phyloP scores from a whole-genome alignment of 2,888 invertebrate genomes.

The Melanophora roralis region DNA sequence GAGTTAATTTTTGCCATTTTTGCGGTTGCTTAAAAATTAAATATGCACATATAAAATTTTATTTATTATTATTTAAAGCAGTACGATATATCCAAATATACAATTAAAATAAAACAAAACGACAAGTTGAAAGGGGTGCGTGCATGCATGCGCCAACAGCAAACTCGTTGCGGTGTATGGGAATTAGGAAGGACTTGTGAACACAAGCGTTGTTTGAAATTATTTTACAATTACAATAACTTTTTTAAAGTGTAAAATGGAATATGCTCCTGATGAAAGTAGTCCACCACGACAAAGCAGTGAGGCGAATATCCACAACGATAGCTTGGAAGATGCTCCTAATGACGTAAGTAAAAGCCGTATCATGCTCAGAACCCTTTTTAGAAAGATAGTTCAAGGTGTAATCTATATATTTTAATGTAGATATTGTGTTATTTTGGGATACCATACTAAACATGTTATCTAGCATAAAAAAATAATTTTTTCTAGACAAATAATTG shows the following conservation, averaged over 20 bases:
- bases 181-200: conserved; percentile 53
- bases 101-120: neutral
- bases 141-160: conserved; percentile 43
- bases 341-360: conserved; percentile 61
- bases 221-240: conserved; percentile 20
- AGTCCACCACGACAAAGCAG: conserved; percentile 47
- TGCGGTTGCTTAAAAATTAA: conserved; percentile 1
- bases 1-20: conserved; percentile 58
- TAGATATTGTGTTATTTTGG: too few species aligned
- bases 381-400: too few species aligned
- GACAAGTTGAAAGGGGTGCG: conserved; percentile 48
- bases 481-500: too few species aligned
- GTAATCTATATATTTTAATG: too few species aligned
- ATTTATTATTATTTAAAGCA: too few species aligned
- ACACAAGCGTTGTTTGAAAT: conserved; percentile 40
- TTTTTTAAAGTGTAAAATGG: conserved; percentile 39
- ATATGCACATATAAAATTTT: neutral
- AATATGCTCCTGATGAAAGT: conserved; percentile 52
- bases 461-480: too few species aligned
- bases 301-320: conserved; percentile 49
- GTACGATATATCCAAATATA: too few species aligned
- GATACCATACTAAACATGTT: too few species aligned
- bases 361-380: too few species aligned
- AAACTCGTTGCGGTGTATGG: conserved; percentile 51
- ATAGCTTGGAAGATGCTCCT: conserved; percentile 59